Evolutionary conservation across 64 coral and sea anemone species (phyloP).

Genomic region (Catalaphyllia jardinei): DNA sequence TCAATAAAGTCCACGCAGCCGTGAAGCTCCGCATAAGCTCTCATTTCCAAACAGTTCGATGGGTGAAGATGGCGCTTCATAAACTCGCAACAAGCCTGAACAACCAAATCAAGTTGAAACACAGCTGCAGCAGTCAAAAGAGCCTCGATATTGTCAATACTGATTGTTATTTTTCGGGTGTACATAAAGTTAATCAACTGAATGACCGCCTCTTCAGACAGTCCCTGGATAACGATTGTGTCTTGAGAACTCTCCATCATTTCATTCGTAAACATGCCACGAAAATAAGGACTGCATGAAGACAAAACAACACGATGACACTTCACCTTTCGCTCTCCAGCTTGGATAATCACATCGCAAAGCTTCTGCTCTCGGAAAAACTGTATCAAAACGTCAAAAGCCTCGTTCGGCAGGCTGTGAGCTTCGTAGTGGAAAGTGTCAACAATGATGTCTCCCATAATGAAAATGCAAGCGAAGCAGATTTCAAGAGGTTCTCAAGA

Average conservation of each 20-base stretch:
- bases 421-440: constrained; percentile 81
- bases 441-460: constrained; percentile 87
- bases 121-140: constrained; percentile 84
- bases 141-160: constrained; percentile 89
- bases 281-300: constrained; percentile 94
- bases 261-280: constrained; percentile 96
- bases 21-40: constrained; percentile 89
- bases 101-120: constrained; percentile 88
- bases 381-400: constrained; percentile 74
- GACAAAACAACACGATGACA: constrained; percentile 96
- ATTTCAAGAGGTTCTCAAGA: background rate
- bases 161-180: constrained; percentile 86
- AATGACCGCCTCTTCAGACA: constrained; percentile 81
- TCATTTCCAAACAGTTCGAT: constrained; percentile 93
- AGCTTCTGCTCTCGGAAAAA: constrained; percentile 84
- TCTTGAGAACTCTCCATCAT: constrained; percentile 90
- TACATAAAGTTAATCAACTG: constrained; percentile 92
- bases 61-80: constrained; percentile 89
- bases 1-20: constrained; percentile 87
- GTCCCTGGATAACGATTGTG: constrained; percentile 81
- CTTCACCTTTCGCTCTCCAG: constrained; percentile 81
- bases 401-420: constrained; percentile 57
- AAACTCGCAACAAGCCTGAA: constrained; percentile 95
- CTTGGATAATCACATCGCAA: constrained; percentile 86
- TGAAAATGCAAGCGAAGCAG: background rate